These are phyloP conservation scores for Nephila pilipes DNA, from an alignment of 1,140 invertebrate genomes.

Conservation along the genomic window DNA sequence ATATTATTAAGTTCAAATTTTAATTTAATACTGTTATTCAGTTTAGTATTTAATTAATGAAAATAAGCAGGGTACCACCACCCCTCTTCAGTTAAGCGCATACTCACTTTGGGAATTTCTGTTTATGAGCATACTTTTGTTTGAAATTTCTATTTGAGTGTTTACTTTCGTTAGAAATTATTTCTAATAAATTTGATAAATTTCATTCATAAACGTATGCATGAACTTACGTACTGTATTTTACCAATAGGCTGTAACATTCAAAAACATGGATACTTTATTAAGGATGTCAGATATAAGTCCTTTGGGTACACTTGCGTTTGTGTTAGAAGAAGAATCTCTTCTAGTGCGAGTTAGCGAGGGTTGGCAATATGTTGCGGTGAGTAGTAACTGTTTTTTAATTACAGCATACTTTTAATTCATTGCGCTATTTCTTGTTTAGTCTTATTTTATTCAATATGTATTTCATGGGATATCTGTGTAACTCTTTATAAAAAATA, in stretches of 20 bases:
- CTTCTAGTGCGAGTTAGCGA: slow-evolving; percentile 92
- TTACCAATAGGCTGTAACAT: slow-evolving; percentile 77
- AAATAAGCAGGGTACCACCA: too few species aligned
- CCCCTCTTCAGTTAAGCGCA: too few species aligned
- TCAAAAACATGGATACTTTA: slow-evolving; percentile 79
- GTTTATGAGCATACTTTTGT: too few species aligned
- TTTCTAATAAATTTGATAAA: too few species aligned
- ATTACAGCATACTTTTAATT: not conserved
- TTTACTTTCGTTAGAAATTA: too few species aligned
- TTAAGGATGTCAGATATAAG: slow-evolving; percentile 88
- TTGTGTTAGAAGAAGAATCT: slow-evolving; percentile 93
- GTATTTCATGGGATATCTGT: not conserved
- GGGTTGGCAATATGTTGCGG: slow-evolving; percentile 96
- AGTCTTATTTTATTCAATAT: not conserved
- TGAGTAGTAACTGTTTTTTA: slow-evolving; percentile 83
- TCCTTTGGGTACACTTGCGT: slow-evolving; percentile 94
- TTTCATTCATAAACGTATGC: too few species aligned
- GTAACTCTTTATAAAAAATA: too few species aligned
- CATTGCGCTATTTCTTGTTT: not conserved
- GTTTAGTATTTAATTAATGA: too few species aligned
- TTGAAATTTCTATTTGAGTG: too few species aligned
- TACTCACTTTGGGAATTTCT: too few species aligned
- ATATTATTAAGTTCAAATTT: too few species aligned
- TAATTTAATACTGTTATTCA: too few species aligned
- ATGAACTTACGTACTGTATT: not conserved